Conservation (phyloP, 2,113 vertebrate genomes). For the Leiothrix lutea region DNA sequence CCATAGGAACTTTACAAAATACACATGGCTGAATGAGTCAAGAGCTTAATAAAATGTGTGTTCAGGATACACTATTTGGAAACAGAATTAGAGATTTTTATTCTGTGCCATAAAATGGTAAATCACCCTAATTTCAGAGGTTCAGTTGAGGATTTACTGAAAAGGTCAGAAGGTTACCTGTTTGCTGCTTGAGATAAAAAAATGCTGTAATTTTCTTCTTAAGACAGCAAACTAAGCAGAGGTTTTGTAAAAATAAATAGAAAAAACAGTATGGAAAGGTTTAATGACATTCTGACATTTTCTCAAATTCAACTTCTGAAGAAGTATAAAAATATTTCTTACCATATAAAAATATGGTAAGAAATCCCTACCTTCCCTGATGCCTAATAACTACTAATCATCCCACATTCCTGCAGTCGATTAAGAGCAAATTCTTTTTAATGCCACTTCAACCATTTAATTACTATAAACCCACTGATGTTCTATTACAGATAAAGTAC, state of each 20-base stretch:
- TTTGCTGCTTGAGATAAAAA: slow-evolving; percentile 66
- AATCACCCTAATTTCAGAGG: slow-evolving; percentile 73
- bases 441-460: neutral
- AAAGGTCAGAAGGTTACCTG: slow-evolving; percentile 79
- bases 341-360: neutral
- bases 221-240: slow-evolving; percentile 17
- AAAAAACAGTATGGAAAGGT: neutral
- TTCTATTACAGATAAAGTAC: neutral
- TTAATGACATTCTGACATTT: neutral
- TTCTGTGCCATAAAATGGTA: slow-evolving; percentile 80
- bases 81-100: slow-evolving; percentile 81
- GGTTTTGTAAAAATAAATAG: slow-evolving; percentile 1
- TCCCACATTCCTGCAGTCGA: neutral
- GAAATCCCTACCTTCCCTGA: neutral
- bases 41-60: slow-evolving; percentile 78
- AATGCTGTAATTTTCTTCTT: slow-evolving; percentile 54
- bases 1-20: slow-evolving; percentile 89
- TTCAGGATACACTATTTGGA: slow-evolving; percentile 76
- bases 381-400: neutral
- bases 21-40: slow-evolving; percentile 78
- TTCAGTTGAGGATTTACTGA: slow-evolving; percentile 72
- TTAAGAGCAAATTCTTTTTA: neutral
- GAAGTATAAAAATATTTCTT: no score
- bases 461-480: neutral
- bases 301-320: neutral